Evolutionary conservation across 2,113 vertebrate species (phyloP).

Genomic region (Puntigrus tetrazona): DNA sequence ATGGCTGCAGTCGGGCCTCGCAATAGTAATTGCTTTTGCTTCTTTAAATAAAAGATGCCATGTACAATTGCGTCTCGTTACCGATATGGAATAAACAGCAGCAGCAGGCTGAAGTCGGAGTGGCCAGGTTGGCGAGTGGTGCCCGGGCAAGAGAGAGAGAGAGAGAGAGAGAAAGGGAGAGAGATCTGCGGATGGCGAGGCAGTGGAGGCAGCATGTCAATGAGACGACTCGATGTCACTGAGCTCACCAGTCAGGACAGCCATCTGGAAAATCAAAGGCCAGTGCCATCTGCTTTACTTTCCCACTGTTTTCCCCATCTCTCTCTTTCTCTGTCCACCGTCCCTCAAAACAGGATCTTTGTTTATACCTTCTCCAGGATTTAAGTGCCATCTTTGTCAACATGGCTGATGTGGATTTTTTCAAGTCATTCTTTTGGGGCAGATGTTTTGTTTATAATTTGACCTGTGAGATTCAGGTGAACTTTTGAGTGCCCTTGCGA

Average conservation of each 20-base stretch:
- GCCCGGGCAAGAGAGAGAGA: conserved; percentile 38
- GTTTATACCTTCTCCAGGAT: conserved; percentile 48
- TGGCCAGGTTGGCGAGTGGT: conserved; percentile 38
- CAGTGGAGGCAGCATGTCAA: conserved; percentile 75
- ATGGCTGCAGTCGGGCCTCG: conserved; percentile 49
- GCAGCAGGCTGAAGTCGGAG: conserved; percentile 41
- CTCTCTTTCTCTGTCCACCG: conserved; percentile 42
- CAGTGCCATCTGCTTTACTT: conserved; percentile 76
- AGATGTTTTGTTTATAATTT: background rate
- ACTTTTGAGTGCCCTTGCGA: conserved; percentile 40
- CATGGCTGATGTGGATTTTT: background rate
- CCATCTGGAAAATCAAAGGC: conserved; percentile 84
- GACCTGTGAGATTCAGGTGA: conserved; percentile 32
- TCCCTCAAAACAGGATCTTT: conserved; percentile 38
- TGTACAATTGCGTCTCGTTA: conserved; percentile 60
- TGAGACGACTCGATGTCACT: conserved; percentile 79
- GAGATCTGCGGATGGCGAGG: conserved; percentile 26
- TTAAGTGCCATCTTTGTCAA: conserved; percentile 42
- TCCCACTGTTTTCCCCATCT: conserved; percentile 71
- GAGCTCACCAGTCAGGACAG: conserved; percentile 77
- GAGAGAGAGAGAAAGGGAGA: conserved; percentile 61
- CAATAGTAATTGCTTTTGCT: conserved; percentile 61
- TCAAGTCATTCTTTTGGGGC: background rate
- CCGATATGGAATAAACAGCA: conserved; percentile 62
- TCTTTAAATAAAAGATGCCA: conserved; percentile 61